Base-by-base conservation (phyloP, 2,888 invertebrate species). In the Nymphalis urticae region DNA sequence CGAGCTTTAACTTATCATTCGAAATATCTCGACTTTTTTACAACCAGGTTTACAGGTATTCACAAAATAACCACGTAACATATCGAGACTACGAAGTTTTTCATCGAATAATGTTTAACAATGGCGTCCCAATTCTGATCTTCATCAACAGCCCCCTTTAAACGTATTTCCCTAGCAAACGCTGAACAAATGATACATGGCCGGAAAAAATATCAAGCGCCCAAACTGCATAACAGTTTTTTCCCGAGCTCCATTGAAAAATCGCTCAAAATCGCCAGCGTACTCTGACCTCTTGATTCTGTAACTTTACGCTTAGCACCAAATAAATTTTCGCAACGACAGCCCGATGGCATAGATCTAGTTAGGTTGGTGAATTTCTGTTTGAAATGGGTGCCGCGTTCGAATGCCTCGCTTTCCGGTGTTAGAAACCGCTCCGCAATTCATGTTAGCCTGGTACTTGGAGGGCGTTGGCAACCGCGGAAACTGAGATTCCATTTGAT, bases 361-460 rank as follows among this genome's bases (percentile, higher is more conserved):
- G 53, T 67, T 74, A 73, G 76, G 75, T 79, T 68, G 70, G 71
- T 58, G 24, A 59, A 32, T 32, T 56, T 47, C 63, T 73, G 73
- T 79, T 79, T 79, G 76, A 75, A 78, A 79, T 76, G 78, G 78
- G 42, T 42, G 76, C 78, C 73, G 77, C 76, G 79, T 76, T 79
- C 77, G 77, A 79, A 80, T 80, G 78, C 73, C 79, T 76, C 78
- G 78, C 76, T 82, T 81, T 80, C 78, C 79, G 79, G 77, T 79
- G 79, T 79, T 77, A 80, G 79, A 76, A 79, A 80, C 76, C 78
- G 75, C 77, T 76, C 74, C 78, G 77, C 77, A 79, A 80, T 80
- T 80, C 77, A 80, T 82, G 80, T 79, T 74, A 70, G 63, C 79
- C 80, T 80, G 78, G 79, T 81, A 79, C 74, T 75, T 75, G 67